Evolutionary conservation across 2,113 vertebrate species (phyloP).

Genomic region (Carlito syrichta): DNA sequence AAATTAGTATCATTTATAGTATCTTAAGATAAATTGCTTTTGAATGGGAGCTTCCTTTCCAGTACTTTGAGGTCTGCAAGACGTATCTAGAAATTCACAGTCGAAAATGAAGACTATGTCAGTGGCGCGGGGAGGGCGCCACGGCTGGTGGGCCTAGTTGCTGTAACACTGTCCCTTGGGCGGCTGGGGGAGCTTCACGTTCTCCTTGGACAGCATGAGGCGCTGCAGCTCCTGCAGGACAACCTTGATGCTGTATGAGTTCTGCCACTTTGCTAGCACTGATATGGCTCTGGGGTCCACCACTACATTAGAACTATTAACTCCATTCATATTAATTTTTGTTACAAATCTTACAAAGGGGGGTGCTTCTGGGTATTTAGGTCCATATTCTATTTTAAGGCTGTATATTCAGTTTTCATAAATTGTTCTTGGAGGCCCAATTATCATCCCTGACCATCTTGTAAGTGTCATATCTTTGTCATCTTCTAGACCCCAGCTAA

Average conservation of each 20-base stretch:
- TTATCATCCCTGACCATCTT: no score
- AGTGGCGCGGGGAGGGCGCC: no score
- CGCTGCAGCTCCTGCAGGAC: background rate
- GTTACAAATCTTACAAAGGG: no score
- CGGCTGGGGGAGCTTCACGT: fast-evolving
- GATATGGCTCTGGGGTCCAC: background rate
- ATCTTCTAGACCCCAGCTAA: no score
- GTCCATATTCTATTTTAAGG: no score
- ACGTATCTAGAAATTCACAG: no score
- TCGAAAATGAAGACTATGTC: no score
- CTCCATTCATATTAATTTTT: background rate
- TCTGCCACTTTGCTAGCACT: background rate
- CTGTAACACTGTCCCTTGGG: background rate
- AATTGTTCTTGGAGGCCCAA: no score
- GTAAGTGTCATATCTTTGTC: no score
- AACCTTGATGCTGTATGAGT: fast-evolving
- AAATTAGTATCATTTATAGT: background rate
- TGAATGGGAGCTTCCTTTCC: background rate
- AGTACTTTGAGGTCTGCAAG: no score
- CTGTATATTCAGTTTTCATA: no score
- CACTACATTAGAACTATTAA: background rate
- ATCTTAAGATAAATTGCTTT: background rate
- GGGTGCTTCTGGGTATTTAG: no score
- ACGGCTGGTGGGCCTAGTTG: background rate
- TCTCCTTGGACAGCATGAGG: background rate